Evolutionary conservation across 2,797 vertebrate genomes (phyloP), one percentile per base, ranked within the genome.

Genomic region (Gymnothorax reevesii): DNA sequence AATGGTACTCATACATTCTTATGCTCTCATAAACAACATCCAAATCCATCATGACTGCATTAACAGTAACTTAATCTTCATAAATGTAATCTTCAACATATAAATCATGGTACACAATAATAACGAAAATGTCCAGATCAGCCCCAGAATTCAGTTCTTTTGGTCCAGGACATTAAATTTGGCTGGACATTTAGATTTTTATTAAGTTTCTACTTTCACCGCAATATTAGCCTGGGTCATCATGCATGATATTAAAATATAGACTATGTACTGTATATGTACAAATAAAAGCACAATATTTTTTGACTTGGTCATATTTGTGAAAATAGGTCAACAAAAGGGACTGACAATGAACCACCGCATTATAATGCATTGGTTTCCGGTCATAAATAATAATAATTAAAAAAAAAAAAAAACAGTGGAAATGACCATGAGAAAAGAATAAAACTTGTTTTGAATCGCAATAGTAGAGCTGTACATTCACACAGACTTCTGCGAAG

Each of bases 301-400:
- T 59, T 42, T 25, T 82, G 77, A 55, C 20, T 75, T 82, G 82
- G 27, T 73, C 27, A 52, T 77, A 20, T 2, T 77, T 12, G 75
- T 83, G 25, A 52, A 87, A 27, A 85, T 52, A 27, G 83, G 73
- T 87, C 83, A 60, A 79, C 57, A 88, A 87, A 91, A 92, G 88
- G 89, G 89, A 91, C 89, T 80, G 88, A 89, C 85, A 83, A 86
- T 85, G 33, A 90, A 89, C 66, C 79, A 89, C 64, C 89, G 83
- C 60, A 87, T 42, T 42, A 42, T 42, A 42, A 42, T 1, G 33
- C 33, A 42, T 42, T 42, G 33, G 33, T 42, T 42, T n/a, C n/a
- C n/a, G n/a, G n/a, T n/a, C n/a, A n/a, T n/a, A n/a, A n/a, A n/a
- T n/a, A n/a, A n/a, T n/a, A n/a, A n/a, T n/a, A n/a, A n/a, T n/a